Evolutionary conservation across 2,888 invertebrate species (phyloP), one percentile per base, ranked within the genome.

Genomic region (Panopea generosa): DNA sequence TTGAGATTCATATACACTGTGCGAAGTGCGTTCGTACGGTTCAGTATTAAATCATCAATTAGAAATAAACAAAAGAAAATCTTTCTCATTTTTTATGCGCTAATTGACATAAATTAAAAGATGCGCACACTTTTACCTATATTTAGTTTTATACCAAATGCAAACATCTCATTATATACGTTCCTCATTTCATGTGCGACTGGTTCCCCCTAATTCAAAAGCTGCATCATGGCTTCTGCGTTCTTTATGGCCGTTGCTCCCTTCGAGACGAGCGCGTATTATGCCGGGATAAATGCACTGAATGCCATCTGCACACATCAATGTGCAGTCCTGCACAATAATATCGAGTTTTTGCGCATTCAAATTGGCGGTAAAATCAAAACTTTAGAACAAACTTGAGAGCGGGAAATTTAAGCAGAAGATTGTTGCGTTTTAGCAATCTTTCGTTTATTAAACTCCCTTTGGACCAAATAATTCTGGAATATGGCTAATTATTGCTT

Each of bases 381-480:
- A 80, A 80, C 73, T 80, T 80, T 62, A 59, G 33, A 56, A 53
- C 52, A 57, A 73, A 63, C 45, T 67, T 66, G 50, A 24, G 63
- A 69, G 80, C 80, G 80, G 80, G 80, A 80, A 77, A 75, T 80
- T 80, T 66, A 73, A 80, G 56, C 67, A 63, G 27, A 33, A 50
- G 27, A 20, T 27, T 33, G 66, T 60, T 68, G 60, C 50, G 47
- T 49, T 75, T 60, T 22, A 26, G 40, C 20, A 18, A 22, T 11
- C 47, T 65, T 65, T 55, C 55, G 47, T 56, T 43, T 33, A 22
- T 16, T 62, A 38, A 27, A 11, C 50, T 50, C 29, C 20, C 33
- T 62, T 53, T 22, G 49, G 43, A 16, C 60, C 45, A 27, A 52
- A 56, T 61, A 53, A 47, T 27, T 53, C 43, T 29, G 55, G 61